phyloP scores from a whole-genome alignment of 2,113 vertebrate species.

The Peromyscus californicus region DNA sequence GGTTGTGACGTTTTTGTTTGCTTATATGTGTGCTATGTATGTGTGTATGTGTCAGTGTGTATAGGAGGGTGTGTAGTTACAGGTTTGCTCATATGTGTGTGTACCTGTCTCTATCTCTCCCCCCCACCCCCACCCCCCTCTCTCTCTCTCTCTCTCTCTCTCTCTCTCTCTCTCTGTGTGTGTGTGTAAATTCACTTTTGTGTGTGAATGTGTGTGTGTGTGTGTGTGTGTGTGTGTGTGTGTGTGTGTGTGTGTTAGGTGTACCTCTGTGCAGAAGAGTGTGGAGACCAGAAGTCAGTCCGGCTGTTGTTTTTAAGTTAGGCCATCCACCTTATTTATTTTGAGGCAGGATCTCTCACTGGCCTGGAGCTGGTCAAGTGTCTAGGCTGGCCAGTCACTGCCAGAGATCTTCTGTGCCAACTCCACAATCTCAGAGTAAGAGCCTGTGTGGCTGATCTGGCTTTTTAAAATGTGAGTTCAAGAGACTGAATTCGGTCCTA shows the following conservation, averaged over 20 bases:
- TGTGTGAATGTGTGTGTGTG: no score
- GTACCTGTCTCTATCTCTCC: background rate
- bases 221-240: background rate
- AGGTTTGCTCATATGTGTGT: background rate
- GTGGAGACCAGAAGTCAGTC: background rate
- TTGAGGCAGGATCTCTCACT: background rate
- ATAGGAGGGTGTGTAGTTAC: background rate
- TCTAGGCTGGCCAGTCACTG: background rate
- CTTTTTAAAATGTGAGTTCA: background rate
- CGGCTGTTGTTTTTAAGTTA: background rate
- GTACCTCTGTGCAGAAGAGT: background rate
- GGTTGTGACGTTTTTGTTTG: background rate
- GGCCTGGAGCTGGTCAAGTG: background rate
- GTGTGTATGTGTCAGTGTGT: background rate
- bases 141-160: no score
- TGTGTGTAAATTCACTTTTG: background rate
- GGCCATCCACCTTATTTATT: background rate
- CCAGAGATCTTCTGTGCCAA: background rate
- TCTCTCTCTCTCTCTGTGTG: background rate
- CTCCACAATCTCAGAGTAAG: background rate
- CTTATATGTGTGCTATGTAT: no score
- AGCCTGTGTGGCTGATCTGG: background rate
- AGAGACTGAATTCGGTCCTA: background rate
- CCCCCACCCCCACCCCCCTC: no score
- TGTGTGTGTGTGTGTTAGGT: background rate